Conservation (phyloP, 2,113 vertebrate genomes). For the Craseonycteris thonglongyai region DNA sequence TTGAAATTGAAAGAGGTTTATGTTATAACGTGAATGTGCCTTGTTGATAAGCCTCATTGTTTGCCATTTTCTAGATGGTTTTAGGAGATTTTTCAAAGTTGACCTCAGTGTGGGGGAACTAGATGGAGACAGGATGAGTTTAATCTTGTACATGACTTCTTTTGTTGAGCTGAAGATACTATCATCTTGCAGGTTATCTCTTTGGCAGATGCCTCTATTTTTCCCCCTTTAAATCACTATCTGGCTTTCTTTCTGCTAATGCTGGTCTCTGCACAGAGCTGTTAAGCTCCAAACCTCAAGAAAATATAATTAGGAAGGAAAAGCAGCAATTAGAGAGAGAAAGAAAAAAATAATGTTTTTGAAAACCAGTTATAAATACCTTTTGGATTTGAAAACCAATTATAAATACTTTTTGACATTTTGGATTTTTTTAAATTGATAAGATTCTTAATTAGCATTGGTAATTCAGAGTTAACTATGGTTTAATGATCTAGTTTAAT, state of each 20-base stretch:
- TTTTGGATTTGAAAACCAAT: not conserved
- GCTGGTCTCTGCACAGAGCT: not conserved
- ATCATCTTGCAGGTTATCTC: not conserved
- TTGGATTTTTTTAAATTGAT: not conserved
- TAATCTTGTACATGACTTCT: not conserved
- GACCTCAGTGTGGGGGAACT: not conserved
- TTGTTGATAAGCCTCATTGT: not conserved
- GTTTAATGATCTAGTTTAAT: not conserved
- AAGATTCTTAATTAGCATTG: not conserved
- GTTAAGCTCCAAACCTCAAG: constrained; percentile 27
- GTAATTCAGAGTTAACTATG: not conserved
- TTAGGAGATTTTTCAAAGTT: not conserved
- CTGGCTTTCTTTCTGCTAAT: not conserved
- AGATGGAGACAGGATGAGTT: not conserved
- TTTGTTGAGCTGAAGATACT: not conserved
- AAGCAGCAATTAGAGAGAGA: not conserved
- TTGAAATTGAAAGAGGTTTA: constrained; percentile 4
- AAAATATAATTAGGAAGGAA: constrained; percentile 26
- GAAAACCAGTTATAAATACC: not conserved
- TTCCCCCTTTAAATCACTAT: not conserved
- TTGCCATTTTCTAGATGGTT: not conserved
- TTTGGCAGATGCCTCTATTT: not conserved
- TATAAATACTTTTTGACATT: not conserved
- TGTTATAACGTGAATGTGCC: not conserved
- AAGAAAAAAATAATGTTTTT: not conserved